These are phyloP conservation scores for Porites australiensis DNA, from an alignment of 64 coral and sea anemone species.

Conservation along the genomic window DNA sequence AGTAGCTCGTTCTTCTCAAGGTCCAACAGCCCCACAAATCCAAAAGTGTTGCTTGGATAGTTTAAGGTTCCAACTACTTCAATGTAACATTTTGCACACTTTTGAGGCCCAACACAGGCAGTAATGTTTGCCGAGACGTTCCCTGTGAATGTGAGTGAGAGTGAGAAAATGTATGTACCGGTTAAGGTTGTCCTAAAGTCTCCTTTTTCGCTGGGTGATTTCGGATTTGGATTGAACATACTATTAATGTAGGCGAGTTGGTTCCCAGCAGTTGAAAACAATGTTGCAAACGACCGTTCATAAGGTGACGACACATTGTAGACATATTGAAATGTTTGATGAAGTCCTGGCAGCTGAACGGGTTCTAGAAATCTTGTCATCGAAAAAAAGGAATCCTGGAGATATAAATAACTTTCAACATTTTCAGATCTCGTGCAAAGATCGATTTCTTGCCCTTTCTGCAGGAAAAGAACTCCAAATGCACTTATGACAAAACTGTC, in stretches of 20 bases:
- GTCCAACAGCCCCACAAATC: conserved; percentile 1
- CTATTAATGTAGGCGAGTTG: conserved; percentile 28
- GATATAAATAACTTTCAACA: too few relatives aligned
- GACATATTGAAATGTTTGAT: background rate
- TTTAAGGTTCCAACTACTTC: background rate
- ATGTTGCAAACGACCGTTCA: background rate
- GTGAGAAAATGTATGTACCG: conserved; percentile 17
- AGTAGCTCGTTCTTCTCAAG: background rate
- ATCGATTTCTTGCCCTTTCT: background rate
- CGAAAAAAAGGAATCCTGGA: background rate
- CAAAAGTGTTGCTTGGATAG: background rate
- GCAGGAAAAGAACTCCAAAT: conserved; percentile 25
- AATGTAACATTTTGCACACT: conserved; percentile 9
- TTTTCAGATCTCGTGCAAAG: background rate
- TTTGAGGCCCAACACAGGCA: conserved; percentile 30
- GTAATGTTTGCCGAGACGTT: background rate
- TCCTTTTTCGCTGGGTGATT: background rate
- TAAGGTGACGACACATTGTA: background rate
- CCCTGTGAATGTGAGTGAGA: background rate
- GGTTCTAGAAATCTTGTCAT: background rate
- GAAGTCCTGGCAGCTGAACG: background rate
- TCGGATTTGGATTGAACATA: background rate
- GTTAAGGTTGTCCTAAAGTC: conserved; percentile 2
- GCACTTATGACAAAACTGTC: background rate
- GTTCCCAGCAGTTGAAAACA: background rate